Base-by-base conservation (phyloP, 2,888 invertebrate genomes). In the Oscheius sp. region DNA sequence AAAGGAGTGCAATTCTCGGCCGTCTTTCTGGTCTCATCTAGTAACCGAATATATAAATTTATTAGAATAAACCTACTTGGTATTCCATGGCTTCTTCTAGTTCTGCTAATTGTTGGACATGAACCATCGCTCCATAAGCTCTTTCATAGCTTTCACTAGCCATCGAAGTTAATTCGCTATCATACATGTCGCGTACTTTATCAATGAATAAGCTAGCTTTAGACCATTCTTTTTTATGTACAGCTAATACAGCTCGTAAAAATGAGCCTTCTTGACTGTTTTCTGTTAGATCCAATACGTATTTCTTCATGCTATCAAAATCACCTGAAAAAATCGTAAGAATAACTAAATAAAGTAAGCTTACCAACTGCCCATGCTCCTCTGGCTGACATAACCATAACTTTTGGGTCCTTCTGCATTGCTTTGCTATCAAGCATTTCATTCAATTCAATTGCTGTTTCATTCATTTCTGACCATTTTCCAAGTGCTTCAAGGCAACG, bases 31-130 rank as follows among this genome's bases (percentile, higher is more conserved):
- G 92, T 17, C 96, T 92, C 42, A 96, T 89, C 87, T 96, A 67
- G 3, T 73, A 39, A n/a, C n/a, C 12, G 10, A 12, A n/a, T 33
- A 33, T 2, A 15, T 29, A 55, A 25, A 20, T 39, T n/a, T n/a
- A 34, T 8, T 17, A 31, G 27, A 27, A 42, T 20, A 29, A 63
- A 42, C 68, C 34, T 37, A 73, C 79, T 65, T 75, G 95, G 87
- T 94, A 98, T 81, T 96, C 96, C 65, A 98, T 95, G 0, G 95
- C 94, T 89, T 99, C 98, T 87, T 99, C 98, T 67, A 99, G 88
- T 87, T 99, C 98, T 0, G 96, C 93, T 63, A 99, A 88, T 90
- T 97, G 93, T 87, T 99, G 98, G 0, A 96, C 96, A 78, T 93
- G 93, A 0, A 98, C 95, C 92, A 98, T 93, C 25, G 72, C 88